Conservation (phyloP, 2,113 vertebrate genomes). For the Aspiorhynchus laticeps region DNA sequence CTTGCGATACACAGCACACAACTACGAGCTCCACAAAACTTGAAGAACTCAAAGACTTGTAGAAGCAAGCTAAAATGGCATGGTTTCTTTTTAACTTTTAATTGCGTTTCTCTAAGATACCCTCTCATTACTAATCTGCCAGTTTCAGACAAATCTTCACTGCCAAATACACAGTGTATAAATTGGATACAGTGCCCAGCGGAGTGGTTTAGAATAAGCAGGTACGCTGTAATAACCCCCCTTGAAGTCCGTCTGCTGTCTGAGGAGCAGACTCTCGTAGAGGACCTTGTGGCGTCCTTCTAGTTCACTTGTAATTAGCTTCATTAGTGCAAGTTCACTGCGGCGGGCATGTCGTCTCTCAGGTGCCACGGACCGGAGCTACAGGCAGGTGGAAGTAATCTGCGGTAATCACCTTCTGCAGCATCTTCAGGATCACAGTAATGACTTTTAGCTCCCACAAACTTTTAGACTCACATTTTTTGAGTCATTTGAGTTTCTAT, state of each 20-base stretch:
- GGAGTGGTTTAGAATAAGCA: constrained; percentile 9
- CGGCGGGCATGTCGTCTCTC: constrained; percentile 25
- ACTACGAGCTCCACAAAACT: not conserved
- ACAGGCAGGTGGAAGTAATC: constrained; percentile 45
- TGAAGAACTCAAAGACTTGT: not conserved
- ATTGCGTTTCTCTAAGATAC: not conserved
- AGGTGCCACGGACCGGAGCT: constrained; percentile 6
- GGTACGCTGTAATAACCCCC: not conserved
- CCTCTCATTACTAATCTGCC: not conserved
- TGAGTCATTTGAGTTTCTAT: constrained; percentile 4
- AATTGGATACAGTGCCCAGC: not conserved
- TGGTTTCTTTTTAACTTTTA: not conserved
- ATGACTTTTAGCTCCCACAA: constrained; percentile 41
- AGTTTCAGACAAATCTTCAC: not conserved
- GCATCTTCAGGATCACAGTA: constrained; percentile 25
- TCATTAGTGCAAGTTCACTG: constrained; percentile 42
- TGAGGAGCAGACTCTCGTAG: not conserved
- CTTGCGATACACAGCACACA: too few species aligned
- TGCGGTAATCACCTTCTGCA: constrained; percentile 43
- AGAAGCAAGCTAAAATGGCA: not conserved
- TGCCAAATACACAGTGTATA: not conserved
- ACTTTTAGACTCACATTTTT: constrained; percentile 38
- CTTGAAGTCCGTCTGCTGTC: constrained; percentile 16
- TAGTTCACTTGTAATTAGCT: constrained; percentile 52
- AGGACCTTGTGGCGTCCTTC: constrained; percentile 46